These are phyloP conservation scores for Drosophila lacertosa DNA, from an alignment of 1,140 invertebrate species.

Conservation along the genomic window DNA sequence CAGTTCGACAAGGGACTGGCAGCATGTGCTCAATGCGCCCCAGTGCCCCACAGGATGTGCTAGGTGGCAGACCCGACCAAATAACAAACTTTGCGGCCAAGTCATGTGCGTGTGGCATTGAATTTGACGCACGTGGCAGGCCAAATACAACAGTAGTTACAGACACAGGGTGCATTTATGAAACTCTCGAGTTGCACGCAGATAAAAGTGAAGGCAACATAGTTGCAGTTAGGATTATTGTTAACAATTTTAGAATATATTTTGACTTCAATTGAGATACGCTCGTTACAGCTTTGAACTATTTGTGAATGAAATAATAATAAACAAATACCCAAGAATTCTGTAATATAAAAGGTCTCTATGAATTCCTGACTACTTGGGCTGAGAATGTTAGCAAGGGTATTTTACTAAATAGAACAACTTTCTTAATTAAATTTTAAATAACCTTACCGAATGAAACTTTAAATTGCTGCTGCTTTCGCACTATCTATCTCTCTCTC, in stretches of 20 bases:
- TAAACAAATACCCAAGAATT: too few species aligned
- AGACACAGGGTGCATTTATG: slow-evolving; percentile 17
- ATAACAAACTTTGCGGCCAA: slow-evolving; percentile 71
- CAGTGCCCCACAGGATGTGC: slow-evolving; percentile 12
- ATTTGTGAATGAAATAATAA: too few species aligned
- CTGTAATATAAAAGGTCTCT: too few species aligned
- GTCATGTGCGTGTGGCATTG: slow-evolving; percentile 76
- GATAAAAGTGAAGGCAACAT: slow-evolving; percentile 16
- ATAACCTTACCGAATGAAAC: neutral
- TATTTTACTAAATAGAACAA: neutral
- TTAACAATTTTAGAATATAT: neutral
- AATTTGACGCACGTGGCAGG: slow-evolving; percentile 46
- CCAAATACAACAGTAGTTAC: slow-evolving; percentile 31
- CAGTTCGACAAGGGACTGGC: slow-evolving; percentile 17
- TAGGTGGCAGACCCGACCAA: slow-evolving; percentile 45
- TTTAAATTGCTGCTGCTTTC: neutral
- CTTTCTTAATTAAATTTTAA: slow-evolving; percentile 9
- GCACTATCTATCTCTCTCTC: neutral
- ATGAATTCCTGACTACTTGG: too few species aligned
- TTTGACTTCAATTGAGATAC: neutral
- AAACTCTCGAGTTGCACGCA: slow-evolving; percentile 29
- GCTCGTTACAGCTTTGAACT: too few species aligned
- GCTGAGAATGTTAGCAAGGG: too few species aligned
- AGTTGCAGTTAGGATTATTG: slow-evolving; percentile 12
- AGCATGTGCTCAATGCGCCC: neutral